phyloP scores from a whole-genome alignment of 1,140 invertebrate species.

The Zaprionus lachaisei region DNA sequence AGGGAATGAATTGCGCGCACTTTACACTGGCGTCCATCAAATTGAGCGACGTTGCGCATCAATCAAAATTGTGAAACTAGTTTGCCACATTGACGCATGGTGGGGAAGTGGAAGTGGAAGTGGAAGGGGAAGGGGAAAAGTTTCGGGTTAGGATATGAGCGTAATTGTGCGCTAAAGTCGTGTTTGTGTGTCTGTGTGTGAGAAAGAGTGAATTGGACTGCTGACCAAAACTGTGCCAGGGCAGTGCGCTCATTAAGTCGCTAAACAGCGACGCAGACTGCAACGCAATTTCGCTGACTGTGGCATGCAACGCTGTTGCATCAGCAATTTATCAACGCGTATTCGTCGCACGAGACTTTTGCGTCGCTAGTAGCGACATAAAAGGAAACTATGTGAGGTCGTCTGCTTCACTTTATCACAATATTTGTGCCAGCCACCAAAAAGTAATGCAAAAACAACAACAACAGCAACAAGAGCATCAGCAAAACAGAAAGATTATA shows the following conservation, averaged over 20 bases:
- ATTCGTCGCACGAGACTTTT: constrained; percentile 75
- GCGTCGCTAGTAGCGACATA: constrained; percentile 62
- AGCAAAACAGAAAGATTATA: constrained; percentile 12
- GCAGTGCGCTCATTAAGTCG: constrained; percentile 61
- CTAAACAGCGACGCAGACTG: constrained; percentile 48
- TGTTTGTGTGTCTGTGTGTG: constrained; percentile 18
- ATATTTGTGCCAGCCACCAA: constrained; percentile 57
- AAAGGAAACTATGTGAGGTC: constrained; percentile 78
- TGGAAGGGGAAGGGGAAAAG: neutral
- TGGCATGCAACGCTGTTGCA: constrained; percentile 74
- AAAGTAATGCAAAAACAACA: constrained; percentile 29
- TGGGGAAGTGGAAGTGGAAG: neutral
- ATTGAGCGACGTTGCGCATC: constrained; percentile 35
- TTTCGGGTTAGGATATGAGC: constrained; percentile 1
- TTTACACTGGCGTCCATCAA: constrained; percentile 47
- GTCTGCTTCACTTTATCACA: constrained; percentile 66
- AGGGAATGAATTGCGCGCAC: neutral
- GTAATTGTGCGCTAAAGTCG: neutral
- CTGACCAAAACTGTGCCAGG: constrained; percentile 75
- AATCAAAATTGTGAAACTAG: constrained; percentile 66
- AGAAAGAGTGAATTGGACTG: constrained; percentile 43
- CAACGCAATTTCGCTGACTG: constrained; percentile 76
- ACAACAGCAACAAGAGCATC: constrained; percentile 9
- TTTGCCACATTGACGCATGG: constrained; percentile 63
- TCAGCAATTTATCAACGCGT: constrained; percentile 76